phyloP scores from a whole-genome alignment of 2,797 vertebrate genomes.

The Ctenopoma kingsleyae region DNA sequence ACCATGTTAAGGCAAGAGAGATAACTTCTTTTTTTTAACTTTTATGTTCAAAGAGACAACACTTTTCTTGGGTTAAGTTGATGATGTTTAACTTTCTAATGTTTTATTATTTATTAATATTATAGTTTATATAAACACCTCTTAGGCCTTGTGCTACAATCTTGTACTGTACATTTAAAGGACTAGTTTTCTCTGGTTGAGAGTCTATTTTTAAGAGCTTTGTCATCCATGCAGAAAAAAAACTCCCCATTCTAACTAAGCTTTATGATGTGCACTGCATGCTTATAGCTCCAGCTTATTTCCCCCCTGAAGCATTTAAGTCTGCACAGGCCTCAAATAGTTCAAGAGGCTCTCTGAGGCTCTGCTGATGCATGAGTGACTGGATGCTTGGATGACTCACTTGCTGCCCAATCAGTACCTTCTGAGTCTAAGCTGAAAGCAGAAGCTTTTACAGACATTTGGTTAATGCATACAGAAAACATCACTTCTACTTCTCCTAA shows the following conservation, averaged over 20 bases:
- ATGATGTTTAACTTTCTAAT: neutral
- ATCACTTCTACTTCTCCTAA: conserved; percentile 13
- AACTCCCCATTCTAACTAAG: conserved; percentile 58
- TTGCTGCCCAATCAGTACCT: conserved; percentile 73
- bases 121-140: conserved; percentile 3
- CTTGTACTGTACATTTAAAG: conserved; percentile 37
- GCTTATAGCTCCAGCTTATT: conserved; percentile 72
- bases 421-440: conserved; percentile 59
- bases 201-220: conserved; percentile 55
- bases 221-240: conserved; percentile 59
- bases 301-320: conserved; percentile 76
- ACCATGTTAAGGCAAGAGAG: neutral
- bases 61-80: neutral
- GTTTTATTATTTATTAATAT: neutral
- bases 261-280: conserved; percentile 71
- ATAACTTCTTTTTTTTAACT: too few relatives aligned
- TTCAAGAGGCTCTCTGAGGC: conserved; percentile 79
- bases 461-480: conserved; percentile 37
- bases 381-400: conserved; percentile 80
- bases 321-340: conserved; percentile 78
- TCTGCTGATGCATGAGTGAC: conserved; percentile 73
- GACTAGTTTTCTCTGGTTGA: conserved; percentile 48
- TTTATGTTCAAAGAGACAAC: neutral
- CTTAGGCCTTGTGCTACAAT: neutral
- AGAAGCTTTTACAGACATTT: conserved; percentile 60